phyloP scores from a whole-genome alignment of 2,888 invertebrate species.

The Leptopilina syphax region DNA sequence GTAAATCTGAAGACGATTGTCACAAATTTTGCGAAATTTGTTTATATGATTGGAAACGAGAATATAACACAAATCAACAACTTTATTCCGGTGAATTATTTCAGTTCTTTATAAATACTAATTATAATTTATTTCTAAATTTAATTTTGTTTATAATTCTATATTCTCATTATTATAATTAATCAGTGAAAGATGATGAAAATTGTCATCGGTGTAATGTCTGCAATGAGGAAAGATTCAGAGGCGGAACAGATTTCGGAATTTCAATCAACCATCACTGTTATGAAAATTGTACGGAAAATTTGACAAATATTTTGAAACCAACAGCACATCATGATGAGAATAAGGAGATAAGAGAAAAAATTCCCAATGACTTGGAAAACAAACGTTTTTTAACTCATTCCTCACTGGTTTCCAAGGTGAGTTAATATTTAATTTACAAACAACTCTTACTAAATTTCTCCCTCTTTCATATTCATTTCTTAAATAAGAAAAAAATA shows the following conservation, averaged over 20 bases:
- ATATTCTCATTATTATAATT: too few species aligned
- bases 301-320: constrained; percentile 21
- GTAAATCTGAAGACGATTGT: constrained; percentile 21
- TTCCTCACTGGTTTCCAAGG: constrained; percentile 9
- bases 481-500: too few species aligned
- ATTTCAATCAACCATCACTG: background rate
- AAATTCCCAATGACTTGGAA: background rate
- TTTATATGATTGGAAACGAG: constrained; percentile 8
- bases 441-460: background rate
- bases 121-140: background rate
- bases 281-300: background rate
- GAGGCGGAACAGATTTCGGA: constrained; percentile 27
- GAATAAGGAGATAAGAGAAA: background rate
- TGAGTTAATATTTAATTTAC: background rate
- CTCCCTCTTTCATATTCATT: background rate
- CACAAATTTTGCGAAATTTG: constrained; percentile 29
- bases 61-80: background rate
- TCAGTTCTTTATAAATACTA: background rate
- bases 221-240: constrained; percentile 28
- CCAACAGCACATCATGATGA: background rate
- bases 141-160: background rate
- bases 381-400: background rate
- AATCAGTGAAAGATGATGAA: background rate
- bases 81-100: constrained; percentile 9
- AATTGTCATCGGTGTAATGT: background rate